Percentiles rank a stretch among this genome's conserved stretches.
phyloP scores from a whole-genome alignment of 2,113 vertebrate species.

The Toxotes chatareus region DNA sequence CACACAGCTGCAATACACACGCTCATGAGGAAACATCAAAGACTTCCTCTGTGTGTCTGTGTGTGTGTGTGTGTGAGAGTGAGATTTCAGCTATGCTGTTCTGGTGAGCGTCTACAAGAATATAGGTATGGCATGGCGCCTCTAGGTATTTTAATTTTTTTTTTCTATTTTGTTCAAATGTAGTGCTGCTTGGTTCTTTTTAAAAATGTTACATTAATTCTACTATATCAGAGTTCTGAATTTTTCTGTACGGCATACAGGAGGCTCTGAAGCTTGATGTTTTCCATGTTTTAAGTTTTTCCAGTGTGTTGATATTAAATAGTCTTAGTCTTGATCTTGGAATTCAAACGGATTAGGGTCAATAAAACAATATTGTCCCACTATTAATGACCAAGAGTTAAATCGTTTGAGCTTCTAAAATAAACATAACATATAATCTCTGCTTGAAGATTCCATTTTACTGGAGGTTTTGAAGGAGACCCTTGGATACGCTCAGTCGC shows the following conservation, averaged over 20 bases:
- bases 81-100: conserved; percentile 65
- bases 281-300: conserved; percentile 17
- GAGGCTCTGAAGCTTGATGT: conserved; percentile 5
- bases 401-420: conserved; percentile 12
- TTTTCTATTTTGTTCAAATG: conserved; percentile 16
- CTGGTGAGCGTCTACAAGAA: conserved; percentile 74
- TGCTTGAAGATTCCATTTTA: neutral
- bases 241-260: neutral
- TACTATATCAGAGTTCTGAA: neutral
- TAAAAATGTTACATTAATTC: conserved; percentile 1
- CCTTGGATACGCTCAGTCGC: conserved; percentile 2
- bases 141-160: conserved; percentile 19
- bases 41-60: conserved; percentile 78
- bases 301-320: neutral
- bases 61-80: conserved; percentile 11
- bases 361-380: neutral
- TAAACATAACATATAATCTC: neutral
- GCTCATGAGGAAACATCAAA: conserved; percentile 88
- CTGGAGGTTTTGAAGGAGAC: conserved; percentile 19
- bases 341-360: neutral
- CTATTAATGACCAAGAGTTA: conserved; percentile 19
- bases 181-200: conserved; percentile 8
- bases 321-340: neutral
- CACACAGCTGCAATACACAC: conserved; percentile 72
- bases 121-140: conserved; percentile 39